phyloP scores from a whole-genome alignment of 2,113 vertebrate genomes.

The Caloenas nicobarica region DNA sequence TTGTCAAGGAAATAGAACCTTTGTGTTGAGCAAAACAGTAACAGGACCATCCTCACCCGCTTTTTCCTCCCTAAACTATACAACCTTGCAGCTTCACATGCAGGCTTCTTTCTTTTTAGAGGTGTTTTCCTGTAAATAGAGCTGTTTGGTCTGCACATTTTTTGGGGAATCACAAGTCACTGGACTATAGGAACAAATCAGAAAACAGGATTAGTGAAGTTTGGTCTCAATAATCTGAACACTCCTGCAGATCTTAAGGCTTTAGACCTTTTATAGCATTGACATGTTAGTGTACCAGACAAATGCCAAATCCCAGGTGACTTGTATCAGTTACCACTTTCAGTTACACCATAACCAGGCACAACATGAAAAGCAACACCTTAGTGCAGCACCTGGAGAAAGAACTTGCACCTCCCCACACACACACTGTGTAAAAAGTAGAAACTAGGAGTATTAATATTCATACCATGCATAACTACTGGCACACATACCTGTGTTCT shows the following conservation, averaged over 20 bases:
- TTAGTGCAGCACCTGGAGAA: not conserved
- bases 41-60: not conserved
- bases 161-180: not conserved
- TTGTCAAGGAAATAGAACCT: conserved; percentile 69
- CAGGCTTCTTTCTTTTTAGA: not conserved
- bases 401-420: not conserved
- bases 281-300: not conserved
- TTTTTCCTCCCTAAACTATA: not conserved
- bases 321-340: not conserved
- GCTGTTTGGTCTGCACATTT: not conserved
- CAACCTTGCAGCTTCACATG: not conserved
- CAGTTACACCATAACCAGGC: not conserved
- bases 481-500: not conserved
- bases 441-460: not conserved
- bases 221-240: not conserved
- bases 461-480: not conserved
- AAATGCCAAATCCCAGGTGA: not conserved
- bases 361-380: not conserved
- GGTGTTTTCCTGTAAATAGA: not conserved
- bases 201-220: not conserved
- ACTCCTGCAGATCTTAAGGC: not conserved
- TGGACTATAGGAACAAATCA: not conserved
- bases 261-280: not conserved
- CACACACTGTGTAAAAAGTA: not conserved
- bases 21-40: conserved; percentile 69